Base-by-base conservation (phyloP, 2,113 vertebrate genomes). In the Erythrolamprus reginae region DNA sequence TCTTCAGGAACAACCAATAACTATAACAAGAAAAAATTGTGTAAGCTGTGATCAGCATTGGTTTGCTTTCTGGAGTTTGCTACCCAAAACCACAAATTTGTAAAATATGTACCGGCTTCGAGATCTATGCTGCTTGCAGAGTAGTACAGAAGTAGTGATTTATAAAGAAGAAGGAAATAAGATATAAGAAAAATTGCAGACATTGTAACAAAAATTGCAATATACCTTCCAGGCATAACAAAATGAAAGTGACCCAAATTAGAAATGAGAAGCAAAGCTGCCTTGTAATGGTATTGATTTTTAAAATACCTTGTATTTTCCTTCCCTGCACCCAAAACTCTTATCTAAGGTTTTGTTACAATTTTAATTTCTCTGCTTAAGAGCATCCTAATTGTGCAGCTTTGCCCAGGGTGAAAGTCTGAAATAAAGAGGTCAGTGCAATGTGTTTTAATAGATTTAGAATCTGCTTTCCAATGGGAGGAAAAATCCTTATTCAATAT, bases 71-170 rank as follows among this genome's bases (percentile, higher is more conserved):
- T 50, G 70, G 28, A 87, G 45, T 48, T 50, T 50, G 42, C 70
- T 58, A 55, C 5, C 52, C 85, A 26, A 95, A 91, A 86, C 70
- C 84, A 19, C 82, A 91, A 91, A 94, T 95, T 92, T 94, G 48
- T 94, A 93, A 92, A 93, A 95, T 85, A 19, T 2, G 0, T 77
- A 89, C 88, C 86, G 51, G 94, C 93, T 94, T 90, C n/a, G 48
- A 94, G 88, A 84, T 28, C 88, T 70, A 52, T 33, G 91, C 28
- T 17, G 58, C 48, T 91, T 87, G 86, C 8, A 91, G 82, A 91
- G 15, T 93, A 91, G 15, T 93, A 93, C 95, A 92, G 89, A 53
- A 91, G 93, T 92, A 82, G 47, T 86, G 95, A 92, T 93, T 95
- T 93, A 91, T 84, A 61, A 92, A 94, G 92, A 90, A 89, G 77